phyloP scores from a whole-genome alignment of 2,113 vertebrate species.

The Oncorhynchus tshawytscha region DNA sequence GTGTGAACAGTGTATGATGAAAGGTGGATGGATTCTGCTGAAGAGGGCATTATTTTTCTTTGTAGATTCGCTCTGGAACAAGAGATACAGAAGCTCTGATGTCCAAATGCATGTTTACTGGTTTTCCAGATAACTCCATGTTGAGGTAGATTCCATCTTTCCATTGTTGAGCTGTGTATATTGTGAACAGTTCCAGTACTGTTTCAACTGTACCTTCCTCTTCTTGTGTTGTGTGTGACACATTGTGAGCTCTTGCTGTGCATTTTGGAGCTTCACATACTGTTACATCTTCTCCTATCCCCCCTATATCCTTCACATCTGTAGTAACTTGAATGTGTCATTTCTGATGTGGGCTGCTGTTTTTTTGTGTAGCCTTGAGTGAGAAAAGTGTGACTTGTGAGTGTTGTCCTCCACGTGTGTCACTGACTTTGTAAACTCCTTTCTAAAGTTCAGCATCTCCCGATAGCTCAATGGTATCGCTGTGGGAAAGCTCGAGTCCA shows the following conservation, averaged over 20 bases:
- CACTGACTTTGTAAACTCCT: neutral
- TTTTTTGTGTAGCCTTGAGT: too few species aligned
- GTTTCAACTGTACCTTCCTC: neutral
- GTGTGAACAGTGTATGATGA: too few species aligned
- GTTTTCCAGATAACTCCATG: too few species aligned
- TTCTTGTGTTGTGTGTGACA: neutral
- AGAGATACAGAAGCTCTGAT: too few species aligned
- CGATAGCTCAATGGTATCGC: neutral
- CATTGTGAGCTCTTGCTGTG: neutral
- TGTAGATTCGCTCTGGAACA: too few species aligned
- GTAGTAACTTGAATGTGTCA: neutral
- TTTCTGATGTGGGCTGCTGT: neutral
- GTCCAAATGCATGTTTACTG: too few species aligned
- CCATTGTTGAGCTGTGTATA: conserved; percentile 5
- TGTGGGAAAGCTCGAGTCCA: neutral
- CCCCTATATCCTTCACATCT: conserved; percentile 1
- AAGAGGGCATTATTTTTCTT: too few species aligned
- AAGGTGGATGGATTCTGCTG: too few species aligned
- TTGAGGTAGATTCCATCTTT: too few species aligned
- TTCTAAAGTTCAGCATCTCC: neutral
- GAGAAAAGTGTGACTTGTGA: too few species aligned
- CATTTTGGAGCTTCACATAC: neutral
- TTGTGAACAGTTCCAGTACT: conserved; percentile 16
- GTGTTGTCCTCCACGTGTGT: neutral
- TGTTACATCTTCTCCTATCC: too few species aligned